Percentiles rank a stretch among this genome's conserved stretches.
These are phyloP conservation scores for Amphipoea lucens DNA, from an alignment of 2,888 invertebrate genomes.

Conservation along the genomic window DNA sequence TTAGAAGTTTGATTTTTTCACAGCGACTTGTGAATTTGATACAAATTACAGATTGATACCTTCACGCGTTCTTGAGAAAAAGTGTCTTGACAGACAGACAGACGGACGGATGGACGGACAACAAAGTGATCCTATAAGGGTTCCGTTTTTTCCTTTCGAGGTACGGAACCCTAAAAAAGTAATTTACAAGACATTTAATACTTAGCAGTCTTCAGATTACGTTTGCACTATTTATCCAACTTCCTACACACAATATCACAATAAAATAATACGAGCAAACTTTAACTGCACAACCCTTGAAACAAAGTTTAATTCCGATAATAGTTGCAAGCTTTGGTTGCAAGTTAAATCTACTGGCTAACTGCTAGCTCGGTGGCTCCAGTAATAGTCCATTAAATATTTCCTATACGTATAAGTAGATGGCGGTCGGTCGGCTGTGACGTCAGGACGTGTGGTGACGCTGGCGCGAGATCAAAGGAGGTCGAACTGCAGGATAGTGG, in stretches of 20 bases:
- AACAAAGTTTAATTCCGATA: conserved; percentile 29
- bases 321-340: conserved; percentile 18
- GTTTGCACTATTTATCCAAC: too few relatives aligned
- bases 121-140: background rate
- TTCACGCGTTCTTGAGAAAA: background rate
- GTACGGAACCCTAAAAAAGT: background rate
- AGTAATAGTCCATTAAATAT: conserved; percentile 39
- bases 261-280: background rate
- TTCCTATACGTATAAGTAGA: conserved; percentile 36
- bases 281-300: conserved; percentile 4
- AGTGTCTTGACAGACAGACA: too few relatives aligned
- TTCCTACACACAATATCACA: background rate
- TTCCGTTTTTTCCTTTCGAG: background rate
- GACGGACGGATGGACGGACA: background rate
- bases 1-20: background rate
- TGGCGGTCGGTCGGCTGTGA: background rate
- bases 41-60: background rate
- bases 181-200: background rate
- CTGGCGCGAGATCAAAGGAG: background rate
- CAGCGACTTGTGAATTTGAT: background rate
- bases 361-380: conserved; percentile 10
- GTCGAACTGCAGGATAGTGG: background rate
- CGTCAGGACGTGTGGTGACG: conserved; percentile 8
- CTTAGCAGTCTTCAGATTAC: background rate
- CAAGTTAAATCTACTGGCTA: conserved; percentile 22